A percentile compares a stretch with the other conserved stretches of the same genome.
Evolutionary conservation across 35 echinoderm and acorn worm genomes (phyloP).

Genomic region (Diadema setosum): DNA sequence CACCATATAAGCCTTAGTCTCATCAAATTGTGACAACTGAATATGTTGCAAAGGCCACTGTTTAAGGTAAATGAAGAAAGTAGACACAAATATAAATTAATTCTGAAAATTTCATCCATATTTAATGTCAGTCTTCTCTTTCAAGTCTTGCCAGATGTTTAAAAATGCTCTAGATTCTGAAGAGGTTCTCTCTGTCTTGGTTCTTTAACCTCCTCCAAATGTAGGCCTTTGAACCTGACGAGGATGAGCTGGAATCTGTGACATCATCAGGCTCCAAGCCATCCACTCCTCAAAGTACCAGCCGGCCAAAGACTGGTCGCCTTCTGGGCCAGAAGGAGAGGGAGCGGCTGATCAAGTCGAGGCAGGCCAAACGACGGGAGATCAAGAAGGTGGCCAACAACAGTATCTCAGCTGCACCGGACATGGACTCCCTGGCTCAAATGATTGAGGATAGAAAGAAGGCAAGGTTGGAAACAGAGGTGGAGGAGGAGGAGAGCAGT

Average conservation of each 20-base stretch:
- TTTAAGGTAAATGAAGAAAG: too few species aligned
- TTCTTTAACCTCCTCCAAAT: too few species aligned
- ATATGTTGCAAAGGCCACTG: too few species aligned
- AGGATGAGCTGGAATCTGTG: conserved; percentile 23
- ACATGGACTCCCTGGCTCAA: conserved; percentile 85
- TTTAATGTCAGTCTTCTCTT: too few species aligned
- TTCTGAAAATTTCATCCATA: too few species aligned
- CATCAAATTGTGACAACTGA: too few species aligned
- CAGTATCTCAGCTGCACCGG: conserved; percentile 82
- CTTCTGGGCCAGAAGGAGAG: conserved; percentile 61
- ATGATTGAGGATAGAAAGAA: conserved; percentile 75
- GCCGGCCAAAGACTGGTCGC: conserved; percentile 4
- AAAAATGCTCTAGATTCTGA: too few species aligned
- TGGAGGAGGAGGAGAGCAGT: conserved; percentile 1
- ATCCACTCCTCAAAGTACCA: neutral
- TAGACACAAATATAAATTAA: too few species aligned
- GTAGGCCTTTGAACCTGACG: conserved; percentile 51
- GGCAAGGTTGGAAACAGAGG: neutral
- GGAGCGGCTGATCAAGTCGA: conserved; percentile 75
- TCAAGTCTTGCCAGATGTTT: too few species aligned
- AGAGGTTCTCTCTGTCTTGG: neutral
- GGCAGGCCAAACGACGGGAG: conserved; percentile 42
- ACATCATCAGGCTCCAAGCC: conserved; percentile 16
- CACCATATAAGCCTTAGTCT: too few species aligned
- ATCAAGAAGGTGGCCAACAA: conserved; percentile 7